phyloP scores from a whole-genome alignment of 2,888 invertebrate species.

The Oxycera nigricornis region DNA sequence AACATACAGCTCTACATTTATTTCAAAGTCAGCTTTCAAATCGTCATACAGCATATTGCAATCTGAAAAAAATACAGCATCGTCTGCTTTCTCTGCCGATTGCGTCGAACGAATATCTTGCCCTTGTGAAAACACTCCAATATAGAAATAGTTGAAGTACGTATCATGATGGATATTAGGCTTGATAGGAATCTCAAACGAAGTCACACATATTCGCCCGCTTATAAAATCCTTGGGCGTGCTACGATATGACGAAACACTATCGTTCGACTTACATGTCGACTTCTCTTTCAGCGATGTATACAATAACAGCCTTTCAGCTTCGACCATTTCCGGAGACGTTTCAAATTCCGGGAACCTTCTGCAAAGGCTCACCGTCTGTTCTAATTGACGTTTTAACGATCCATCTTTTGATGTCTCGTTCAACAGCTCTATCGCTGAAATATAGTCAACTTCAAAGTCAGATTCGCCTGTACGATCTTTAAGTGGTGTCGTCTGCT shows the following conservation, averaged over 20 bases:
- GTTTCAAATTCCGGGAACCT: conserved; percentile 62
- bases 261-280: conserved; percentile 38
- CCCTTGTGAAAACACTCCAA: conserved; percentile 58
- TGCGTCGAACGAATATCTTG: conserved; percentile 58
- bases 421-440: conserved; percentile 46
- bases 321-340: conserved; percentile 64
- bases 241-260: conserved; percentile 33
- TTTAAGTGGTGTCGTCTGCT: background rate
- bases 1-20: conserved; percentile 63
- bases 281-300: conserved; percentile 54
- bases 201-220: conserved; percentile 52
- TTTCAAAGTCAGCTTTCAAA: conserved; percentile 57
- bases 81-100: conserved; percentile 56
- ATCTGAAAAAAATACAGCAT: conserved; percentile 56
- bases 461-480: conserved; percentile 50
- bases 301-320: conserved; percentile 62
- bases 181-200: conserved; percentile 55
- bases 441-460: conserved; percentile 53
- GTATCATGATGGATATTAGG: conserved; percentile 55
- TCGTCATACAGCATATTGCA: conserved; percentile 58
- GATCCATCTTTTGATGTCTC: conserved; percentile 50
- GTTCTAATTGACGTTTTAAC: conserved; percentile 59
- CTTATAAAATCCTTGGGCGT: conserved; percentile 34
- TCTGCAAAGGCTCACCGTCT: conserved; percentile 63
- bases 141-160: conserved; percentile 60